Percentiles rank a stretch among this genome's conserved stretches.
Conservation (phyloP, 2,797 vertebrate genomes). For the Scyliorhinus canicula region DNA sequence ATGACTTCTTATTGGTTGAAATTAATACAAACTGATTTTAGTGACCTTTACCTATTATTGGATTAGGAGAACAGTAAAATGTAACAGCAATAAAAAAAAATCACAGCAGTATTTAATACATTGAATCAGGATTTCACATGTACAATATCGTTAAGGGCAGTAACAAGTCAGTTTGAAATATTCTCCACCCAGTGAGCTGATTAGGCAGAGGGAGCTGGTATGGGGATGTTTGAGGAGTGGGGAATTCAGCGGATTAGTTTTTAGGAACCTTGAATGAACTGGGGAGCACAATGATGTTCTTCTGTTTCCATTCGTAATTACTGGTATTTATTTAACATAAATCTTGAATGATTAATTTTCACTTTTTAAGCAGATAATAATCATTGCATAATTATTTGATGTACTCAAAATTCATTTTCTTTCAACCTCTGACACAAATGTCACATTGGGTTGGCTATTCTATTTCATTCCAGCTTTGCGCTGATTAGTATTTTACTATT, state of each 20-base stretch:
- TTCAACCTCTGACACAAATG: neutral
- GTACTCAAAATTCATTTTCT: neutral
- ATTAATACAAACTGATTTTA: neutral
- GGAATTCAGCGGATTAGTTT: neutral
- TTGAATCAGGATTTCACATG: neutral
- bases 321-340: neutral
- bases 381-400: neutral
- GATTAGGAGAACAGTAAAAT: neutral
- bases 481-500: neutral
- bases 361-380: neutral
- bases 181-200: neutral
- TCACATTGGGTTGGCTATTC: neutral
- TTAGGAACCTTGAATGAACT: neutral
- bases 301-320: neutral
- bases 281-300: neutral
- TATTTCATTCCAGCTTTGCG: neutral
- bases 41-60: neutral
- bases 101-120: neutral
- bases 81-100: neutral
- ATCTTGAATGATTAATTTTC: neutral
- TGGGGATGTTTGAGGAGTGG: neutral
- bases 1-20: neutral
- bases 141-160: neutral
- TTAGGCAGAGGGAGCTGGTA: neutral
- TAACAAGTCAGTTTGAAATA: neutral